Evolutionary conservation across 2,113 vertebrate genomes (phyloP).

Genomic region (Callionymus lyra): DNA sequence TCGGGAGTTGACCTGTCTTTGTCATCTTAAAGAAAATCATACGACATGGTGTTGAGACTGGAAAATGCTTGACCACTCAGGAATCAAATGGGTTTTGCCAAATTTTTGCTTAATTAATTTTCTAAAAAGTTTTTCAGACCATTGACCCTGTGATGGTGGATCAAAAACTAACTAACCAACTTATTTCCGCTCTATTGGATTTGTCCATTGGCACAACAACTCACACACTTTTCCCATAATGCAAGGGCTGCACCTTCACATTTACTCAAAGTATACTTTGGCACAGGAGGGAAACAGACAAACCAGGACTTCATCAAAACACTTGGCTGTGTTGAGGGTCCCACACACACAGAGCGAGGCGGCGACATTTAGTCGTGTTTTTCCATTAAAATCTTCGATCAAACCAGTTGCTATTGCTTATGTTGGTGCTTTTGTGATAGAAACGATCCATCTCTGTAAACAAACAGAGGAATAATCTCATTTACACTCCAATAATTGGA

Average conservation of each 20-base stretch:
- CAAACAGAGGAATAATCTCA: conserved; percentile 19
- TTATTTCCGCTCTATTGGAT: conserved; percentile 14
- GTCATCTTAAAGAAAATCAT: too few relatives aligned
- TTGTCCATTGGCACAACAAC: conserved; percentile 4
- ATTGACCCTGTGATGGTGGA: conserved; percentile 4
- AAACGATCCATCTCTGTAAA: conserved; percentile 10
- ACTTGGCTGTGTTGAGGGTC: too few relatives aligned
- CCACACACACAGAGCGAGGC: too few relatives aligned
- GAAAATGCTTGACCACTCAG: too few relatives aligned
- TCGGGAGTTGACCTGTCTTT: too few relatives aligned
- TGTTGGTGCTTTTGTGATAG: conserved; percentile 15
- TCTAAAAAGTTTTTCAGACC: conserved; percentile 5
- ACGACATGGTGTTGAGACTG: too few relatives aligned
- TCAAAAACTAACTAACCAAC: not conserved
- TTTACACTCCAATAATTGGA: conserved; percentile 34
- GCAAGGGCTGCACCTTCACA: conserved; percentile 6
- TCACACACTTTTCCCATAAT: conserved; percentile 10
- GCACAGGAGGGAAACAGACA: too few relatives aligned
- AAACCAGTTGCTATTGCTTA: conserved; percentile 9
- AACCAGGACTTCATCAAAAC: too few relatives aligned
- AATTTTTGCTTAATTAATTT: too few relatives aligned
- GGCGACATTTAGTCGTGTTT: conserved; percentile 18
- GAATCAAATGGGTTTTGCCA: too few relatives aligned
- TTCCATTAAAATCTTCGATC: conserved; percentile 18
- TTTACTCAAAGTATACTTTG: conserved; percentile 9